These are phyloP conservation scores for Balaeniceps rex DNA, from an alignment of 2,113 vertebrate genomes.

Conservation along the genomic window DNA sequence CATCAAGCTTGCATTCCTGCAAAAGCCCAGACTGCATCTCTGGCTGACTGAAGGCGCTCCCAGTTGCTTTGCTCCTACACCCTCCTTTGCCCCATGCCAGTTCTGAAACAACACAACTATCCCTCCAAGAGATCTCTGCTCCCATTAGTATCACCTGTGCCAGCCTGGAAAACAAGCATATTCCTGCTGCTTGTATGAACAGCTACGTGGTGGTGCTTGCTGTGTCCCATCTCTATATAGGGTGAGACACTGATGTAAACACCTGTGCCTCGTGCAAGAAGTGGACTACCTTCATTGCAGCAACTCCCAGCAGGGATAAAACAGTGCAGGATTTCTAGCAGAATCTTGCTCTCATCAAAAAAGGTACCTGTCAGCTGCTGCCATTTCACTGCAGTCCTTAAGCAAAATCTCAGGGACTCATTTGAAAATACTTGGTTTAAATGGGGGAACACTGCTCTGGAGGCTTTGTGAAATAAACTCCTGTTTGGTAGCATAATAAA, in stretches of 20 bases:
- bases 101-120: neutral
- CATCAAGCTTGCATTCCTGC: neutral
- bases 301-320: neutral
- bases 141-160: neutral
- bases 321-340: neutral
- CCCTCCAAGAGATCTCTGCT: neutral
- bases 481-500: neutral
- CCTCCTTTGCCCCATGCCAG: neutral
- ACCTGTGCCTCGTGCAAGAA: neutral
- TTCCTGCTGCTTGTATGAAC: neutral
- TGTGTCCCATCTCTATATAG: neutral
- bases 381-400: neutral
- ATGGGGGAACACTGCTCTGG: neutral
- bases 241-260: neutral
- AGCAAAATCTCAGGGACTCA: neutral
- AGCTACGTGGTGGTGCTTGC: accelerated
- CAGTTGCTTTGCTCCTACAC: neutral
- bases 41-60: neutral
- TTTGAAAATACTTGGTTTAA: neutral
- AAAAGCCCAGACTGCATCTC: neutral
- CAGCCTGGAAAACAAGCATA: neutral
- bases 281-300: neutral
- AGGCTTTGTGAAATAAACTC: neutral
- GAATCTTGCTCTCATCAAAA: neutral
- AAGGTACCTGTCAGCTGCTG: neutral